These are phyloP conservation scores for Drosophila nigricruria DNA, from an alignment of 2,888 invertebrate species.

Conservation along the genomic window DNA sequence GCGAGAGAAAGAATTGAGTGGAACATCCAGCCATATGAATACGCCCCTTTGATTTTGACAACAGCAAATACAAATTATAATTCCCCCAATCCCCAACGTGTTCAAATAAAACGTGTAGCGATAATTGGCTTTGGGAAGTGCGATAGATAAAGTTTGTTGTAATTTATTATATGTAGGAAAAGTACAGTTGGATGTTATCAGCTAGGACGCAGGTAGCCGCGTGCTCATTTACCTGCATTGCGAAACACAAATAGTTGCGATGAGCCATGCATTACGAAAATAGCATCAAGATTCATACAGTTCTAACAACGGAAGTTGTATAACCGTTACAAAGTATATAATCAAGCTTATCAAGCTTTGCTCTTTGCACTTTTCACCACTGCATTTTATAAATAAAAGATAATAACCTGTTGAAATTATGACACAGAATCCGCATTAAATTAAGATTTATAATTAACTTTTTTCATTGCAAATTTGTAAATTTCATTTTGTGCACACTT, in stretches of 20 bases:
- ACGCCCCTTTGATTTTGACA: conserved; percentile 43
- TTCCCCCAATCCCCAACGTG: conserved; percentile 14
- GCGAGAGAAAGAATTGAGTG: conserved; percentile 25
- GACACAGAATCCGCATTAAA: neutral
- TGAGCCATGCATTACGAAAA: conserved; percentile 29
- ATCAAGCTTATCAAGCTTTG: conserved; percentile 1
- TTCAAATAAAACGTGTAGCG: conserved; percentile 36
- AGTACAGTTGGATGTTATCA: conserved; percentile 36
- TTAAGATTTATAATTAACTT: neutral
- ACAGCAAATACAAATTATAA: conserved; percentile 15
- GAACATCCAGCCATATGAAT: conserved; percentile 18
- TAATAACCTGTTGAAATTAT: neutral
- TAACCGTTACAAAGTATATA: neutral
- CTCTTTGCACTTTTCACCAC: neutral
- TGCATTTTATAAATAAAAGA: conserved; percentile 1
- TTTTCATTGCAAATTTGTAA: neutral
- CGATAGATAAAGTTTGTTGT: conserved; percentile 3
- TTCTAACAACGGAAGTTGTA: conserved; percentile 1
- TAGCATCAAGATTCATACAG: conserved; percentile 5
- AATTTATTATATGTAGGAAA: conserved; percentile 15
- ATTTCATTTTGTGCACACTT: neutral
- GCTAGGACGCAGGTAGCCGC: conserved; percentile 1
- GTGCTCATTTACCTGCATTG: conserved; percentile 32
- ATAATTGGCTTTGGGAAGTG: conserved; percentile 24
- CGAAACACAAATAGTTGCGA: conserved; percentile 17